Evolutionary conservation across 2,888 invertebrate genomes (phyloP).

Genomic region (Troilus luridus): DNA sequence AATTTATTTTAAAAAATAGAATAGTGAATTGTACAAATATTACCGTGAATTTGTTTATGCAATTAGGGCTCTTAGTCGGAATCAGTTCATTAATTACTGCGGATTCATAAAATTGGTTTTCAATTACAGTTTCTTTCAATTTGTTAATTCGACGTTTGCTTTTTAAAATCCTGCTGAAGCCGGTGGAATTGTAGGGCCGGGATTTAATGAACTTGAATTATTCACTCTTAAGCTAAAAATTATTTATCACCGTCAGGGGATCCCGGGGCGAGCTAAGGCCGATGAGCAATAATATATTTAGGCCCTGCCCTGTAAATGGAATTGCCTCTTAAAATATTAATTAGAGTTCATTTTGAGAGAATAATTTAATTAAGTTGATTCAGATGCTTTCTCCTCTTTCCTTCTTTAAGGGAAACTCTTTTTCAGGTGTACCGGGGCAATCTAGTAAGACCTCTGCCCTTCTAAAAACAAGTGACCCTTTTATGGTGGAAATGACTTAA

Average conservation of each 20-base stretch:
- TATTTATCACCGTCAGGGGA: slow-evolving; percentile 18
- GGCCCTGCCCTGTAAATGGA: slow-evolving; percentile 24
- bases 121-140: neutral
- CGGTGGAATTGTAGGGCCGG: neutral
- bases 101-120: neutral
- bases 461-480: neutral
- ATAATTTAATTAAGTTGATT: slow-evolving; percentile 50
- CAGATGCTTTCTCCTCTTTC: neutral
- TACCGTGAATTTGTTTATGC: neutral
- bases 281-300: slow-evolving; percentile 48
- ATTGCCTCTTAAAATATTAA: slow-evolving; percentile 49
- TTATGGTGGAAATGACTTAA: no score
- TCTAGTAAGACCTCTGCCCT: neutral
- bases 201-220: slow-evolving; percentile 42
- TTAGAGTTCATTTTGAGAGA: slow-evolving; percentile 50
- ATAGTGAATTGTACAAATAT: no score
- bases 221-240: slow-evolving; percentile 29
- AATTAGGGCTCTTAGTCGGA: neutral
- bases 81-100: neutral
- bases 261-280: neutral
- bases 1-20: no score
- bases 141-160: neutral
- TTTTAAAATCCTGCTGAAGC: neutral
- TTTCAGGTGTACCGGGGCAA: neutral
- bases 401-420: neutral